A percentile compares a stretch with the other conserved stretches of the same genome.
Conservation (phyloP, 1,140 invertebrate species). For the Papilio polyxenes region DNA sequence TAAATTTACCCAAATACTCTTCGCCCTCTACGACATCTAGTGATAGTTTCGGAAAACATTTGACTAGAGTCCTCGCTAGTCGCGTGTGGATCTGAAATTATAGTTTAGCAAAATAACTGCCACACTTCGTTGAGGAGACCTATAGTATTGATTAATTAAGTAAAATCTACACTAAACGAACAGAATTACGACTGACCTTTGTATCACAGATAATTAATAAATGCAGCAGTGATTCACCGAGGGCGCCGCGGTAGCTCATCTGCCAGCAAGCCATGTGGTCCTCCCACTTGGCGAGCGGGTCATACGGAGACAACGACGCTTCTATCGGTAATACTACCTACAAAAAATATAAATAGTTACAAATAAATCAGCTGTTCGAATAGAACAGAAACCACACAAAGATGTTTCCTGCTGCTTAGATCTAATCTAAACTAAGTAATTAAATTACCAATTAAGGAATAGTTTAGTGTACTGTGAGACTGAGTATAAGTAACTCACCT, state of each 20-base stretch:
- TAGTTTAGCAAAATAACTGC: neutral
- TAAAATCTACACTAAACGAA: neutral
- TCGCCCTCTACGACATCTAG: slow-evolving; percentile 98
- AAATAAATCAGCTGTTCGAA: neutral
- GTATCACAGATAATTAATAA: slow-evolving; percentile 97
- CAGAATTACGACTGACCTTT: slow-evolving; percentile 76
- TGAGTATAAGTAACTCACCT: slow-evolving; percentile 75
- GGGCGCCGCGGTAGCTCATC: slow-evolving; percentile 95
- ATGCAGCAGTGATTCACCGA: slow-evolving; percentile 97
- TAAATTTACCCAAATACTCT: slow-evolving; percentile 92
- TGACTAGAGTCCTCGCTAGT: slow-evolving; percentile 93
- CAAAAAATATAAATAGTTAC: slow-evolving; percentile 21
- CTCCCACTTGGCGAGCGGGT: slow-evolving; percentile 91
- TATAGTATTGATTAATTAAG: too few species aligned
- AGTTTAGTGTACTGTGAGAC: neutral
- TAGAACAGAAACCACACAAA: neutral
- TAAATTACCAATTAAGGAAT: neutral
- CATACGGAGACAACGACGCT: slow-evolving; percentile 88
- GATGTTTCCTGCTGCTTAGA: neutral
- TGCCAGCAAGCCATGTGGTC: slow-evolving; percentile 98
- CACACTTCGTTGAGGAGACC: too few species aligned
- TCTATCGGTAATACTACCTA: slow-evolving; percentile 91
- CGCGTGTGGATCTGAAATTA: slow-evolving; percentile 83
- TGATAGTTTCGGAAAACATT: slow-evolving; percentile 94
- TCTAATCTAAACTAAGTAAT: too few species aligned